These are phyloP conservation scores for Hydraecia micacea DNA, from an alignment of 2,888 invertebrate genomes.

Conservation along the genomic window DNA sequence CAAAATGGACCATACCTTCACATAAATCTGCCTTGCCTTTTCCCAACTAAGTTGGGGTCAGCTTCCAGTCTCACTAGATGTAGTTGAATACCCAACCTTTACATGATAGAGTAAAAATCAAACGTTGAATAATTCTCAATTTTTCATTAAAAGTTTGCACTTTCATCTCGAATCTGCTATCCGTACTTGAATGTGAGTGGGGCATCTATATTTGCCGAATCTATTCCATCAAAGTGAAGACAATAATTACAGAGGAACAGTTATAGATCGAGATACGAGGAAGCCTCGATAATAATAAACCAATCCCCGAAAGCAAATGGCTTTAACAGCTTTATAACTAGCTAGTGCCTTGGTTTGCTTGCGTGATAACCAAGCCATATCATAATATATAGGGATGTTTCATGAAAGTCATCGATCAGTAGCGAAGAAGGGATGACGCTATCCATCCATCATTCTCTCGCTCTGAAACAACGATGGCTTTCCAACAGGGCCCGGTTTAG, in stretches of 20 bases:
- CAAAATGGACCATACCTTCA: background rate
- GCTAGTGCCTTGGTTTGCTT: slow-evolving; percentile 7
- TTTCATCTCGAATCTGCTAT: slow-evolving; percentile 38
- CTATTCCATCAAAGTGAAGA: slow-evolving; percentile 87
- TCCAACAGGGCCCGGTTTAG: too few relatives aligned
- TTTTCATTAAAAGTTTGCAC: background rate
- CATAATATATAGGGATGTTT: background rate
- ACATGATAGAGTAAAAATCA: too few relatives aligned
- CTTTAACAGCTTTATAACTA: slow-evolving; percentile 58
- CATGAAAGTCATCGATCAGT: background rate
- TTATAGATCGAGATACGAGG: slow-evolving; percentile 83
- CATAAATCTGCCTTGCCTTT: too few relatives aligned
- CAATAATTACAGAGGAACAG: slow-evolving; percentile 88
- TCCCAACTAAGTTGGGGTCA: too few relatives aligned
- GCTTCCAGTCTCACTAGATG: too few relatives aligned
- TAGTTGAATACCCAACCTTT: too few relatives aligned
- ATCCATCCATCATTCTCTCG: too few relatives aligned
- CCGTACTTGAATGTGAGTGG: slow-evolving; percentile 74
- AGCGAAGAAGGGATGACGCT: background rate
- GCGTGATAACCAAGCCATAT: background rate
- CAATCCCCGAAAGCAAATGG: slow-evolving; percentile 51
- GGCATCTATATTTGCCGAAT: slow-evolving; percentile 88
- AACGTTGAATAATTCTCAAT: too few relatives aligned
- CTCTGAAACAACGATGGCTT: too few relatives aligned
- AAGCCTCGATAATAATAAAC: slow-evolving; percentile 48